phyloP scores from a whole-genome alignment of 2,113 vertebrate species.

The Heterocephalus glaber region DNA sequence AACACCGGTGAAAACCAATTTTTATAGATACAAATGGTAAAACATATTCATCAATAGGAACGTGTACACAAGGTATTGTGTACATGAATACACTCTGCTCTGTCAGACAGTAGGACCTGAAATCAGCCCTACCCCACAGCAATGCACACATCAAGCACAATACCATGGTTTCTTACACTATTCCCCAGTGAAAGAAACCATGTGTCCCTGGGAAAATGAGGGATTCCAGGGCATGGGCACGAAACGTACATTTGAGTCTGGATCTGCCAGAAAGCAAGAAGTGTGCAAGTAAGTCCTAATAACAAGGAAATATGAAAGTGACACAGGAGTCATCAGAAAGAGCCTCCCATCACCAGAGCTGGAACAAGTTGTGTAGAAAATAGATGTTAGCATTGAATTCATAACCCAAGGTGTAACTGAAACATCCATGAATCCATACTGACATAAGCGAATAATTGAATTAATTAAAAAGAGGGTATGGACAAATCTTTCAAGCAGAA shows the following conservation, averaged over 20 bases:
- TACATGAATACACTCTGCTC: neutral
- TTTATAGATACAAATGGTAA: neutral
- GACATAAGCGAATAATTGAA: neutral
- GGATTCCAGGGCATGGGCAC: neutral
- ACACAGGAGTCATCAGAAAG: neutral
- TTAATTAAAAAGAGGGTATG: neutral
- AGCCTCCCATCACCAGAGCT: neutral
- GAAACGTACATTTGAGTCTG: neutral
- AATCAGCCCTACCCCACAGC: neutral
- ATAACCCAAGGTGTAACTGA: neutral
- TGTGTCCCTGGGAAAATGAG: neutral
- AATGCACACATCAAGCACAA: neutral
- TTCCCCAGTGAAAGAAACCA: neutral
- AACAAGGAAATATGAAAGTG: neutral
- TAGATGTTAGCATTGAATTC: neutral
- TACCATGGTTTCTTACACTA: neutral
- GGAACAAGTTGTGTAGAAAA: neutral
- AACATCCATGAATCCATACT: neutral
- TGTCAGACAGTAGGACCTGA: neutral
- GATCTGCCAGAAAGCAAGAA: neutral
- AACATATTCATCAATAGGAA: neutral
- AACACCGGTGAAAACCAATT: neutral
- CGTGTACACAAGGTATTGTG: no score
- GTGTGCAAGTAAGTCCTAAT: neutral
- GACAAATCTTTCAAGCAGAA: neutral